Evolutionary conservation across 2,888 invertebrate genomes (phyloP), one percentile per base, ranked within the genome.

Genomic region (Drosophila meridionalis): DNA sequence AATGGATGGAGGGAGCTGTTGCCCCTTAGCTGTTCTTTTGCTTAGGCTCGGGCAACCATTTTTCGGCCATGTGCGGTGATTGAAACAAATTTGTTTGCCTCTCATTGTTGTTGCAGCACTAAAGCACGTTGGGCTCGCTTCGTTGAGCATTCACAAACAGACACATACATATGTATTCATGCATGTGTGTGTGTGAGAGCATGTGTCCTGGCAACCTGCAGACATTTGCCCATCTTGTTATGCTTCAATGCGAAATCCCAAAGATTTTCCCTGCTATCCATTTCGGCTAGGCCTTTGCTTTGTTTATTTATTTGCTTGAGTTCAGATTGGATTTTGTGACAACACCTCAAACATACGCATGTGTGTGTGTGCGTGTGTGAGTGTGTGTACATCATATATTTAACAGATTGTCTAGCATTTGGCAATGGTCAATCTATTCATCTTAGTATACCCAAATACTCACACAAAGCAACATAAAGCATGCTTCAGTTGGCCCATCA

Each of bases 11-110:
- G 28, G 30, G 28, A 30, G n/a, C 1, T 28, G 32, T 1, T 20
- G 30, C 42, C 64, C 38, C 63, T 28, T 42, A 56, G 62, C 62
- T 68, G 69, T 82, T 69, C 68, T 70, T 20, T 34, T 73, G 66
- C 76, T 73, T 76, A 63, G 76, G 76, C 72, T 76, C 53, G 57
- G 66, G 61, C 76, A 70, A 47, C 72, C 57, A 76, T 73, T 83
- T 80, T 79, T 83, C 66, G 75, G 59, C 64, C 59, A 64, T 80
- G 83, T 75, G 76, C 67, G 76, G 63, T 81, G 83, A 81, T 81
- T 80, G 80, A 80, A 83, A 80, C 73, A 83, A 83, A 81, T 81
- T 83, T 71, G 77, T 73, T 82, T 83, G 73, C 58, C 69, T 79
- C 71, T 48, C 65, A 73, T 64, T 76, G 68, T 45, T 59, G 80